phyloP scores from a whole-genome alignment of 2,113 vertebrate species.

The Bagarius yarrelli region DNA sequence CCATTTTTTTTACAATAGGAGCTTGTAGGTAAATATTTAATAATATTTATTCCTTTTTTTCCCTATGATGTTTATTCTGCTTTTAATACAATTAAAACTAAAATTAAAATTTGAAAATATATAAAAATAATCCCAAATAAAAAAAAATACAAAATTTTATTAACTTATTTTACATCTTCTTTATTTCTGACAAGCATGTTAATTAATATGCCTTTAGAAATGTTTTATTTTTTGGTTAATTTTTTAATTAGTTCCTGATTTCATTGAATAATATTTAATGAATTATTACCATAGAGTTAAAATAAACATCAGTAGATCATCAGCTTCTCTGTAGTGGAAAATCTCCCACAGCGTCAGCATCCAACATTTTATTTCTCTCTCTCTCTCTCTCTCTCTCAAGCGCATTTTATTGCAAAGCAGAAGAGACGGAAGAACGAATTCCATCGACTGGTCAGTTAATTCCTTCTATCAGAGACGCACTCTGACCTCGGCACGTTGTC shows the following conservation, averaged over 20 bases:
- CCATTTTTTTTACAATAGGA: too few relatives aligned
- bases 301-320: background rate
- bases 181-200: background rate
- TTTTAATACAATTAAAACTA: background rate
- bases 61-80: background rate
- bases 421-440: conserved; percentile 24
- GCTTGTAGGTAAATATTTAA: too few relatives aligned
- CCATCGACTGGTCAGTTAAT: conserved; percentile 29
- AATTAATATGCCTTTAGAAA: background rate
- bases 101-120: background rate
- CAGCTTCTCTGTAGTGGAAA: too few relatives aligned
- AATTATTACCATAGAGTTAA: background rate
- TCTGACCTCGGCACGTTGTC: conserved; percentile 52
- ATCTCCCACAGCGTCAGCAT: conserved; percentile 1
- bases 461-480: conserved; percentile 13
- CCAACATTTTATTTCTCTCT: conserved; percentile 41
- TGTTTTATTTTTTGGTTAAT: background rate
- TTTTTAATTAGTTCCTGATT: background rate
- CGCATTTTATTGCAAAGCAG: conserved; percentile 44
- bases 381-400: too few relatives aligned
- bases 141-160: too few relatives aligned
- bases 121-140: background rate
- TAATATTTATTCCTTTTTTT: too few relatives aligned
- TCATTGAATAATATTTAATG: too few relatives aligned
- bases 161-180: background rate